Percentiles rank a stretch among this genome's conserved stretches.
Conservation (phyloP, 2,888 invertebrate genomes). For the Pocota personata region DNA sequence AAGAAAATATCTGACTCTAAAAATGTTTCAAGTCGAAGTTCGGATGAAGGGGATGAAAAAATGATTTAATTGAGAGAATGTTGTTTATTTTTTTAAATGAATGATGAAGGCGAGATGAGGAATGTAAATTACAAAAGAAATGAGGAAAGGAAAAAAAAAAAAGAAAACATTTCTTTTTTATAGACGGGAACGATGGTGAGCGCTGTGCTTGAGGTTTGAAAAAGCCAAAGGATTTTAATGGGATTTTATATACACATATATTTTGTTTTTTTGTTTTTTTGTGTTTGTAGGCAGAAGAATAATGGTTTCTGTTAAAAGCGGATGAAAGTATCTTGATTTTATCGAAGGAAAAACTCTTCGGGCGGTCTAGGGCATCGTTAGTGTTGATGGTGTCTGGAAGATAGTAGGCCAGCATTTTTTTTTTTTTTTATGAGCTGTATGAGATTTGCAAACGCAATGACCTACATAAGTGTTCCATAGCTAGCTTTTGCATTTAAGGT, state of each 20-base stretch:
- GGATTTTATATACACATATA: conserved; percentile 40
- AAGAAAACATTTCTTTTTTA: conserved; percentile 10
- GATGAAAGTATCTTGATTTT: conserved; percentile 24
- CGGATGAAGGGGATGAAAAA: conserved; percentile 3
- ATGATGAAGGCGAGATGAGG: conserved; percentile 29
- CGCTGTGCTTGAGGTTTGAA: conserved; percentile 16
- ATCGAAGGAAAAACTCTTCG: neutral
- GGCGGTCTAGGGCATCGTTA: conserved; percentile 28
- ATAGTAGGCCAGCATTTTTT: too few relatives aligned
- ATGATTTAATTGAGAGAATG: conserved; percentile 58
- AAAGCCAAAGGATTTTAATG: conserved; percentile 50
- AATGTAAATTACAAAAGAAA: conserved; percentile 56
- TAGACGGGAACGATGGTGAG: conserved; percentile 9
- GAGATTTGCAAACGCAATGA: neutral
- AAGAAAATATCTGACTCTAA: neutral
- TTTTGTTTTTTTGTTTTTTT: too few relatives aligned
- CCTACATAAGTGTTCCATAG: neutral
- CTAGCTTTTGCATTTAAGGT: neutral
- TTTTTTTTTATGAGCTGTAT: neutral
- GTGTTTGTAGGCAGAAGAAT: conserved; percentile 23
- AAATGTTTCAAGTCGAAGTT: conserved; percentile 7
- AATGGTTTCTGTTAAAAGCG: conserved; percentile 17
- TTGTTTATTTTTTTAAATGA: conserved; percentile 16
- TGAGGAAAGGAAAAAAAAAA: too few relatives aligned
- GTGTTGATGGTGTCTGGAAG: conserved; percentile 22